Percentiles rank a stretch among this genome's conserved stretches.
Conservation (phyloP, 2,797 vertebrate genomes). For the Tenualosa ilisha region DNA sequence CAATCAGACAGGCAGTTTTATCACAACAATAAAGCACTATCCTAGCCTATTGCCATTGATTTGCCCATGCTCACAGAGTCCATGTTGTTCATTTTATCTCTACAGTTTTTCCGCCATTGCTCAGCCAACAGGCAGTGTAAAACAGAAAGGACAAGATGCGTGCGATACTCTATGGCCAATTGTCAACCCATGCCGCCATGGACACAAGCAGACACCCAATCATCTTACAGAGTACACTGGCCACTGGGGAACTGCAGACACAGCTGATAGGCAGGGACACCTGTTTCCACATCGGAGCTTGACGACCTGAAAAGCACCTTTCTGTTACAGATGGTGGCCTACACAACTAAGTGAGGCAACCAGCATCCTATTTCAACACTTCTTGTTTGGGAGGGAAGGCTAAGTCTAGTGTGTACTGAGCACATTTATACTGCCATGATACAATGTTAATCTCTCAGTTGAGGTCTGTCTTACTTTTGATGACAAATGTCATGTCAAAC, state of each 20-base stretch:
- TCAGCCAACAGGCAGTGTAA: neutral
- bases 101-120: neutral
- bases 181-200: neutral
- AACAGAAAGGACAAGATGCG: neutral
- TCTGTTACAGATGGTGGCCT: slow-evolving; percentile 32
- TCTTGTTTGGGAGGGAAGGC: neutral
- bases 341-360: slow-evolving; percentile 22
- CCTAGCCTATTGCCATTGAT: neutral
- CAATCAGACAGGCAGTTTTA: neutral
- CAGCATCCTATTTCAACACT: slow-evolving; percentile 45
- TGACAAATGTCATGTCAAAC: too few relatives aligned
- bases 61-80: neutral
- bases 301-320: slow-evolving; percentile 15
- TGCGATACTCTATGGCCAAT: neutral
- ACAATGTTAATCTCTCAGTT: neutral
- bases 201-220: neutral
- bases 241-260: slow-evolving; percentile 17
- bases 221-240: neutral
- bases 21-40: neutral
- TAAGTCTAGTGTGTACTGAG: neutral
- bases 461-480: too few relatives aligned
- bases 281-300: slow-evolving; percentile 27
- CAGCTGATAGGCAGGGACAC: slow-evolving; percentile 39
- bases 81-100: neutral
- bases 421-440: neutral